Conservation (phyloP, 2,113 vertebrate genomes). For the Phaethon lepturus region DNA sequence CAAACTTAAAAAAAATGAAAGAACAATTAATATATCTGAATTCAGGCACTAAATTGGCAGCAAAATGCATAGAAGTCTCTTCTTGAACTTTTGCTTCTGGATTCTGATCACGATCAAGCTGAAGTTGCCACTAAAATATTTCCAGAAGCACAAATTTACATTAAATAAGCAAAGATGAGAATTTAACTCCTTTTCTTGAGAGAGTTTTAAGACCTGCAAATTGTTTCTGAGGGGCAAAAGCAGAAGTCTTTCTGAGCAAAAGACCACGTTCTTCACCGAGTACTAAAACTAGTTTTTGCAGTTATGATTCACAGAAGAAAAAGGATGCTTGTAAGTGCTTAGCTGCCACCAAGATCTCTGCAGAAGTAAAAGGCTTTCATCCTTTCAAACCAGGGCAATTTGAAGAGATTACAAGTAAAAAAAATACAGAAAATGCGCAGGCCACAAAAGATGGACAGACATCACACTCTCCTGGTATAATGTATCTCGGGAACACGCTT, state of each 20-base stretch:
- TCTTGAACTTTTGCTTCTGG: not conserved
- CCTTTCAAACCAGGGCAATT: not conserved
- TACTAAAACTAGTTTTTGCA: not conserved
- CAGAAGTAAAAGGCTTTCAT: not conserved
- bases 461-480: not conserved
- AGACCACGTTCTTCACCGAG: not conserved
- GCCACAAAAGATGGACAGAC: not conserved
- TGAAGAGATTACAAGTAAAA: not conserved
- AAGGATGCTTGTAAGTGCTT: not conserved
- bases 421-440: not conserved
- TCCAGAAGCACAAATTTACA: not conserved
- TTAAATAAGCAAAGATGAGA: not conserved
- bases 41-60: not conserved
- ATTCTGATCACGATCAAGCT: not conserved
- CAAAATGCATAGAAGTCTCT: not conserved
- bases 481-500: not conserved
- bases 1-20: not conserved
- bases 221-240: not conserved
- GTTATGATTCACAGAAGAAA: not conserved
- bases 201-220: not conserved
- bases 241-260: too few species aligned
- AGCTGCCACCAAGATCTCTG: not conserved
- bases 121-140: not conserved
- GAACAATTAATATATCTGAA: not conserved
- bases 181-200: not conserved